Percentiles rank a stretch among this genome's conserved stretches.
Evolutionary conservation across 2,113 vertebrate genomes (phyloP).

Genomic region (Cacatua alba): DNA sequence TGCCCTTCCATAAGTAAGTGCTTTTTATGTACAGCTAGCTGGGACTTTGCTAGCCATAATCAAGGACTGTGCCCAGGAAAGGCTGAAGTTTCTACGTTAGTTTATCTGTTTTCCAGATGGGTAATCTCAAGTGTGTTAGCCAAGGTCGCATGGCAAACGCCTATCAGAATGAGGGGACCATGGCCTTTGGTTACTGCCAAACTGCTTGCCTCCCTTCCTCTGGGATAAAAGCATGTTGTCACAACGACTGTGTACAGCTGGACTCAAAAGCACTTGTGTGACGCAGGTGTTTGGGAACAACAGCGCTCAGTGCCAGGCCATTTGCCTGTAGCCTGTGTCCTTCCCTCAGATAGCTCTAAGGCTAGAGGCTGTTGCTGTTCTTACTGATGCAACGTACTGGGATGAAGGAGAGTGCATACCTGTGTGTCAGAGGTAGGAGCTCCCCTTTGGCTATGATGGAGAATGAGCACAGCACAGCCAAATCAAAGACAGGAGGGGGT

Average conservation of each 20-base stretch:
- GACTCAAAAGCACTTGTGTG: not conserved
- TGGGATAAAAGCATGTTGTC: not conserved
- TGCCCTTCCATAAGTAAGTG: not conserved
- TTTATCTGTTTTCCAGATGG: not conserved
- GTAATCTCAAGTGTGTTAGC: not conserved
- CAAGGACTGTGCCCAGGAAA: not conserved
- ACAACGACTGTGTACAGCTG: not conserved
- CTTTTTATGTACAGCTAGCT: not conserved
- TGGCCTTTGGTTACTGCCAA: not conserved
- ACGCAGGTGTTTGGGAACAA: conserved; percentile 15
- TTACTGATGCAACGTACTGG: conserved; percentile 52
- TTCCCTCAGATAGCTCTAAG: not conserved
- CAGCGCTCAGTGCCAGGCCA: not conserved
- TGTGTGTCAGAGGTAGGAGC: conserved; percentile 59
- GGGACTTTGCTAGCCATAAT: not conserved
- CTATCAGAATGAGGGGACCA: not conserved
- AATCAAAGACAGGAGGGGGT: conserved; percentile 34
- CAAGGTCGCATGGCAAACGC: not conserved
- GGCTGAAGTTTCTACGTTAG: not conserved
- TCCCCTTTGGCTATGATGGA: conserved; percentile 59
- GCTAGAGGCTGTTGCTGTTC: conserved; percentile 13
- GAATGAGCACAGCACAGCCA: not conserved
- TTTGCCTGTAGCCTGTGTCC: not conserved
- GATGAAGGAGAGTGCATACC: conserved; percentile 61
- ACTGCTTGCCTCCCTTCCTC: not conserved